These are phyloP conservation scores for Hydrozoanthus tunicans DNA, from an alignment of 64 coral and sea anemone genomes.

Conservation along the genomic window DNA sequence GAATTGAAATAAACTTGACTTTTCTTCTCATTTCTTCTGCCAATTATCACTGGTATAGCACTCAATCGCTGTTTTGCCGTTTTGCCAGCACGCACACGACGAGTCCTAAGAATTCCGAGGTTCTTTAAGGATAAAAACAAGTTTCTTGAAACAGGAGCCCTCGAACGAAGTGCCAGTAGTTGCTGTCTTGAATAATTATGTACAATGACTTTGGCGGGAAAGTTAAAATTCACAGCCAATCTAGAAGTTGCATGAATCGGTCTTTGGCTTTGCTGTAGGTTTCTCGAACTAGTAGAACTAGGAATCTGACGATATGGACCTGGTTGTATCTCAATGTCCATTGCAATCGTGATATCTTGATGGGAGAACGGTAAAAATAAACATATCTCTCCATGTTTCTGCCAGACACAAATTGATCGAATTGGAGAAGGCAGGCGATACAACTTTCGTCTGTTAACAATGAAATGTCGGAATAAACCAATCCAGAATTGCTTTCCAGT, in stretches of 20 bases:
- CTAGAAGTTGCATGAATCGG: slow-evolving; percentile 33
- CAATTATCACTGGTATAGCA: slow-evolving; percentile 55
- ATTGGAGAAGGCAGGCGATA: slow-evolving; percentile 22
- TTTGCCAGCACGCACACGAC: slow-evolving; percentile 36
- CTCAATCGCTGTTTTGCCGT: slow-evolving; percentile 32
- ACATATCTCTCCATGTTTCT: not conserved
- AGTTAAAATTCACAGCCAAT: slow-evolving; percentile 17
- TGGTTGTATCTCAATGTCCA: not conserved
- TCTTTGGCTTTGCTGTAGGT: slow-evolving; percentile 25
- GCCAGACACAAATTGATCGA: slow-evolving; percentile 24
- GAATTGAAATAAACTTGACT: slow-evolving; percentile 29
- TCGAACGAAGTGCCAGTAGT: slow-evolving; percentile 11
- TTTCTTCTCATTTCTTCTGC: slow-evolving; percentile 58
- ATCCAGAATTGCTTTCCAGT: not conserved
- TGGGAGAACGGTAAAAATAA: slow-evolving; percentile 29
- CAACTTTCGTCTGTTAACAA: slow-evolving; percentile 25
- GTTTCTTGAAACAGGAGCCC: slow-evolving; percentile 49
- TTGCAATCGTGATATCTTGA: slow-evolving; percentile 37
- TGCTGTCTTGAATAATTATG: slow-evolving; percentile 28
- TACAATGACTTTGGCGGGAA: slow-evolving; percentile 7
- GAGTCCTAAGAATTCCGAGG: slow-evolving; percentile 23
- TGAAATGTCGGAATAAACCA: not conserved
- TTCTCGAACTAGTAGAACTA: slow-evolving; percentile 13
- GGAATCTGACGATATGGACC: slow-evolving; percentile 21
- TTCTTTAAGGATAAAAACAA: slow-evolving; percentile 41